Percentiles rank a stretch among this genome's conserved stretches.
These are phyloP conservation scores for Uria lomvia DNA, from an alignment of 2,113 vertebrate genomes.

Conservation along the genomic window DNA sequence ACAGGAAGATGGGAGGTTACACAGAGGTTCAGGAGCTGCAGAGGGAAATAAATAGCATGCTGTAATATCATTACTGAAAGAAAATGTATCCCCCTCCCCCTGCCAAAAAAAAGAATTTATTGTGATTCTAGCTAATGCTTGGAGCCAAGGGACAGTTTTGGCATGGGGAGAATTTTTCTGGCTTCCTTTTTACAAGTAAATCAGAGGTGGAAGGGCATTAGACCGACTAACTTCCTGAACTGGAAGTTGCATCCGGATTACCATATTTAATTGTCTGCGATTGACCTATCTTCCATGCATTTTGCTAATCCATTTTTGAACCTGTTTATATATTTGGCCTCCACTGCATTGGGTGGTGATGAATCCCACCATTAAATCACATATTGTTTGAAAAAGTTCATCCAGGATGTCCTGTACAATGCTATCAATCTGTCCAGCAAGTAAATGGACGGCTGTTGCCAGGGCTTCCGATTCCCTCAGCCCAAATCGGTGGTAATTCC, in stretches of 20 bases:
- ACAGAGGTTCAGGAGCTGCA: background rate
- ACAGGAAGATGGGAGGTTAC: background rate
- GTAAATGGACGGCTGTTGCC: background rate
- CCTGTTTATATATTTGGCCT: background rate
- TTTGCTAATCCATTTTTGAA: background rate
- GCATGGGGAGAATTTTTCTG: background rate
- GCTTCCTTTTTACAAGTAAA: conserved; percentile 16
- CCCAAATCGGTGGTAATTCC: background rate
- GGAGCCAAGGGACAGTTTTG: conserved; percentile 33
- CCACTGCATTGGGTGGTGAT: background rate
- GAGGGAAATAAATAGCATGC: background rate
- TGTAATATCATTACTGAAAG: conserved; percentile 5
- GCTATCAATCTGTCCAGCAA: background rate
- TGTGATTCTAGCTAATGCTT: background rate
- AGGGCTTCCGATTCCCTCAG: background rate
- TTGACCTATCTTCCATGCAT: background rate
- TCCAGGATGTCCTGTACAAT: conserved; percentile 50
- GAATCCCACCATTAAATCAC: background rate
- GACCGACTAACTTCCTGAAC: conserved; percentile 22
- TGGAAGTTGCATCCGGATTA: conserved; percentile 32
- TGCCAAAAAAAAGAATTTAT: background rate
- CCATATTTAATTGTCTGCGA: conserved; percentile 32
- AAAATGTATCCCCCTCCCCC: background rate
- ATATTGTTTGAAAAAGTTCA: background rate
- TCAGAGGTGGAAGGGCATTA: conserved; percentile 33